Evolutionary conservation across 2,888 invertebrate species (phyloP), one percentile per base, ranked within the genome.

Genomic region (Drosophila histrio): DNA sequence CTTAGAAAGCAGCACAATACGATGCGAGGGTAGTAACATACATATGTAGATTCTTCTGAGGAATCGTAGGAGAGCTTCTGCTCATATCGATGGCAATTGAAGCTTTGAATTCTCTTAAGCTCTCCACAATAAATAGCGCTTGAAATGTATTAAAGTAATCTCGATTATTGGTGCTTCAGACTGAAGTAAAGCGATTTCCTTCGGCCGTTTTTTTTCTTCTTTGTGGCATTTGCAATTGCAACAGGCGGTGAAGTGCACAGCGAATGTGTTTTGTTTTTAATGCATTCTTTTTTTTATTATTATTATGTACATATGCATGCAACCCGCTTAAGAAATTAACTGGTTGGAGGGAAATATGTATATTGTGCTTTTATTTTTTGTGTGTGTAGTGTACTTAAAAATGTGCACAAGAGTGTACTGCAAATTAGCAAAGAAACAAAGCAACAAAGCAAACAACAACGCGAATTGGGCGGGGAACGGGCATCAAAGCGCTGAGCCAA

Each of bases 401-500:
- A 34, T 43, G 22, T 53, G 53, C 41, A 50, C 49, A 52, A 28
- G 49, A 77, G 62, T 60, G 63, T 41, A 21, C 22, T 9, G 52
- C 75, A 85, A 79, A 85, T 79, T 76, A 76, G 83, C 79, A 72
- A 19, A 30, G 49, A 60, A 60, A 54, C 64, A 64, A 57, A 58
- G 69, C 21, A 53, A 61, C 9, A 28, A 3, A 30, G 19, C 6
- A 32, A 61, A 19, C 19, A 30, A 5, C 15, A 58, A 26, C 52
- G 44, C 44, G 19, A 58, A 26, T 15, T 22, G 11, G 15, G 24
- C 9, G 22, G n/a, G 43, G 30, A 47, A 17, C 15, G 24, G 26
- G 46, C 24, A 15, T 11, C 17, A 15, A 32, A 15, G 15, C 57
- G 13, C 24, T 19, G 49, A 71, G 75, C 85, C 85, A 84, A 83